Conservation (phyloP, 1,140 invertebrate genomes). For the Lepidurus apus region DNA sequence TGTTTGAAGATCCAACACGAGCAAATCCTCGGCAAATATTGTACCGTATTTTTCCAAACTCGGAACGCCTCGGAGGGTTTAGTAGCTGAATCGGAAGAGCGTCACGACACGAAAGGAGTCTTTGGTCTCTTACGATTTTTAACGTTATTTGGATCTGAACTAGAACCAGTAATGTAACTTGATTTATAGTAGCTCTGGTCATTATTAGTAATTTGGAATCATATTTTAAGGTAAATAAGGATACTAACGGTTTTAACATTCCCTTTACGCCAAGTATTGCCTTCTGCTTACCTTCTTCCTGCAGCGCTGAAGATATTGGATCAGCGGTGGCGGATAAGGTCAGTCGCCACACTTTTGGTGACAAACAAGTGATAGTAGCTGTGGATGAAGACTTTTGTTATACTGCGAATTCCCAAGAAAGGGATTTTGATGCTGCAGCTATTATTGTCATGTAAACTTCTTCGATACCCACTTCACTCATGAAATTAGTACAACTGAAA, state of each 20-base stretch:
- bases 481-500: background rate
- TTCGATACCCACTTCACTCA: background rate
- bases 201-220: background rate
- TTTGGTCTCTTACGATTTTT: background rate
- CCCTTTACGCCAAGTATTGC: background rate
- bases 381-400: slow-evolving; percentile 20
- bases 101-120: background rate
- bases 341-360: background rate
- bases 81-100: background rate
- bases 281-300: slow-evolving; percentile 29
- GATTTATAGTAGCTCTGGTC: background rate
- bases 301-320: slow-evolving; percentile 24
- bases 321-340: slow-evolving; percentile 12
- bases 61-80: background rate
- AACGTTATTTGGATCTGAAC: background rate
- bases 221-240: background rate
- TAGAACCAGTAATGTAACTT: background rate
- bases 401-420: background rate
- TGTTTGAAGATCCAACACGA: background rate
- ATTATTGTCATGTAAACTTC: slow-evolving; percentile 28
- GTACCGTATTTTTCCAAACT: slow-evolving; percentile 25
- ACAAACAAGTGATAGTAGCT: background rate
- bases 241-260: background rate
- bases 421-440: slow-evolving; percentile 21
- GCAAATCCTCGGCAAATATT: slow-evolving; percentile 23